Conservation (phyloP, 2,797 vertebrate species). For the Hydrocynus forskahlii region DNA sequence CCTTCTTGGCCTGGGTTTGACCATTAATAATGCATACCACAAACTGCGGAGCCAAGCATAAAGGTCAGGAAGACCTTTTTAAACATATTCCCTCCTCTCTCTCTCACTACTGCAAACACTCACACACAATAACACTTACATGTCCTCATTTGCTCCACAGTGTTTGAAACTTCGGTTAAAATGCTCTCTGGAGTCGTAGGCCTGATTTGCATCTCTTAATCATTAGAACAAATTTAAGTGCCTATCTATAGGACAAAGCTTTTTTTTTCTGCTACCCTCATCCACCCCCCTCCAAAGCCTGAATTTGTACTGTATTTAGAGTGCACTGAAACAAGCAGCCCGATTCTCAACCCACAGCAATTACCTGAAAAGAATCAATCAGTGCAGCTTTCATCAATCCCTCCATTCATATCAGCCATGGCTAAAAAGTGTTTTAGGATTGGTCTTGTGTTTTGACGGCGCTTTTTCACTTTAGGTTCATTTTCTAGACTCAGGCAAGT, state of each 20-base stretch:
- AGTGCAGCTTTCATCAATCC: background rate
- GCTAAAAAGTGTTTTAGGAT: background rate
- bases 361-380: slow-evolving; percentile 11
- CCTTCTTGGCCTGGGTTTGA: slow-evolving; percentile 29
- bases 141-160: background rate
- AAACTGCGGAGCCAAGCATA: slow-evolving; percentile 29
- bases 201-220: background rate
- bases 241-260: too few relatives aligned
- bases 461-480: background rate
- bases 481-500: background rate
- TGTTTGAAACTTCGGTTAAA: background rate
- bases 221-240: too few relatives aligned
- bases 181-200: background rate
- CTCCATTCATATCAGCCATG: background rate
- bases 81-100: slow-evolving; percentile 20
- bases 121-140: background rate
- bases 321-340: background rate
- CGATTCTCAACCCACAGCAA: background rate
- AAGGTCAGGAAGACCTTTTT: slow-evolving; percentile 48
- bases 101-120: background rate
- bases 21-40: slow-evolving; percentile 45
- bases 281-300: background rate
- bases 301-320: background rate
- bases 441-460: too few relatives aligned
- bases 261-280: background rate